Base-by-base conservation (phyloP, 2,113 vertebrate genomes). In the Eleginops maclovinus region DNA sequence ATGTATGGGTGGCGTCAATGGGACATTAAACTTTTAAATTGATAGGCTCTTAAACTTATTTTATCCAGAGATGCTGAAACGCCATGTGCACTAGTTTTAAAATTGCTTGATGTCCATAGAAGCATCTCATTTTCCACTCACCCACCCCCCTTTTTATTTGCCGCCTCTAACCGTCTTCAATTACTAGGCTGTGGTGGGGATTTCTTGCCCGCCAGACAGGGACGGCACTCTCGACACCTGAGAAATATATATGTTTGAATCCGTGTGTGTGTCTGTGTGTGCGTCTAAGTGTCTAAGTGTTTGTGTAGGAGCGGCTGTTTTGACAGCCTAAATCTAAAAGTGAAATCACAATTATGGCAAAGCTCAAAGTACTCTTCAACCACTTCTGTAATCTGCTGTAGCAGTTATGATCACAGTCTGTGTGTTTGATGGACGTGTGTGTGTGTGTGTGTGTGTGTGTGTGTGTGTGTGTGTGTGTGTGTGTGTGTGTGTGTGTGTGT, bases 101-200 rank as follows among this genome's bases (percentile, higher is more conserved):
- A 31, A 31, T 15, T 67, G 14, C 51, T 49, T 36, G 3, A 60
- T 50, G 50, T 76, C 62, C 43, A 26, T 9, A 51, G 10, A 66
- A 72, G 24, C 47, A 72, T 59, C 28, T 55, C 36, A 71, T 44
- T 51, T 50, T 61, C 58, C 17, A 49, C 44, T 66, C 43, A 68
- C 75, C 43, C 81, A 64, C 40, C 68, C 15, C 58, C 11, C 12
- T 56, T 75, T 83, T 83, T 46, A 73, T 64, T 44, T 55, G 1
- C 51, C 71, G 47, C 43, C 44, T 80, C 67, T 72, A 78, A 83
- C 77, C 75, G 66, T 77, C 68, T 86, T 85, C 73, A 93, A 92
- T 92, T 93, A 87, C 72, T 21, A 61, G 67, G 78, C 88, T 82
- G 82, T 69, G 74, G 62, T 73, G 91, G 91, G 92, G 89, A 93